Percentiles rank a stretch among this genome's conserved stretches.
Evolutionary conservation across 2,113 vertebrate genomes (phyloP).

Genomic region (Phylloscopus whistleri): DNA sequence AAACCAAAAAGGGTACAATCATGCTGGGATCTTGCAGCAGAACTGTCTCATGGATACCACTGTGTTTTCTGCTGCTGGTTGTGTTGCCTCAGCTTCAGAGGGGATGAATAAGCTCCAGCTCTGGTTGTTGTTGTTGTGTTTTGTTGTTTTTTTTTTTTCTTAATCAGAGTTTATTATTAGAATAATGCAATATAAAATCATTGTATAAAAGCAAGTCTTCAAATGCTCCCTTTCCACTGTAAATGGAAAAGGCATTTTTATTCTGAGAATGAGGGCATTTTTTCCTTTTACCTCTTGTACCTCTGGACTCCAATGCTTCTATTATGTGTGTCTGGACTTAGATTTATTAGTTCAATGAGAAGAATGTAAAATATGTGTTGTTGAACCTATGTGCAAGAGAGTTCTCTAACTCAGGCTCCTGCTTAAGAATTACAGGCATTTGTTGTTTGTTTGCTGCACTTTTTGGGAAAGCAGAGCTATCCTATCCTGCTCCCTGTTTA

Average conservation of each 20-base stretch:
- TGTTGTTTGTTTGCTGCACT: background rate
- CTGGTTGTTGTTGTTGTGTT: no score
- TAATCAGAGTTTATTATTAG: background rate
- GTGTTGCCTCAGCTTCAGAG: background rate
- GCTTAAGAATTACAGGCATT: background rate
- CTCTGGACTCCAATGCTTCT: background rate
- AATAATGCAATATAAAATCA: background rate
- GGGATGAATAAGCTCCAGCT: background rate
- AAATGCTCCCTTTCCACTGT: background rate
- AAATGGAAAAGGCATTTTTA: background rate
- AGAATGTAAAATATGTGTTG: background rate
- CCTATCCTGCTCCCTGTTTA: background rate
- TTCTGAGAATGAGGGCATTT: background rate
- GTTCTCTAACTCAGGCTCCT: background rate
- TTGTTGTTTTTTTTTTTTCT: background rate
- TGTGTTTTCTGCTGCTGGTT: background rate
- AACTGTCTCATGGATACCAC: background rate
- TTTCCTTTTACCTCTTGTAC: background rate
- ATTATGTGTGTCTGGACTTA: background rate
- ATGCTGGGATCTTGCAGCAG: background rate
- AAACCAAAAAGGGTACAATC: background rate
- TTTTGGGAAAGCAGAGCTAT: background rate
- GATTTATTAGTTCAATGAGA: background rate
- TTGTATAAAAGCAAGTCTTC: background rate
- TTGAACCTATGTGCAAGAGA: background rate